A percentile compares a stretch with the other conserved stretches of the same genome.
phyloP scores from a whole-genome alignment of 2,113 vertebrate genomes.

The Rhynchopsitta pachyrhyncha region DNA sequence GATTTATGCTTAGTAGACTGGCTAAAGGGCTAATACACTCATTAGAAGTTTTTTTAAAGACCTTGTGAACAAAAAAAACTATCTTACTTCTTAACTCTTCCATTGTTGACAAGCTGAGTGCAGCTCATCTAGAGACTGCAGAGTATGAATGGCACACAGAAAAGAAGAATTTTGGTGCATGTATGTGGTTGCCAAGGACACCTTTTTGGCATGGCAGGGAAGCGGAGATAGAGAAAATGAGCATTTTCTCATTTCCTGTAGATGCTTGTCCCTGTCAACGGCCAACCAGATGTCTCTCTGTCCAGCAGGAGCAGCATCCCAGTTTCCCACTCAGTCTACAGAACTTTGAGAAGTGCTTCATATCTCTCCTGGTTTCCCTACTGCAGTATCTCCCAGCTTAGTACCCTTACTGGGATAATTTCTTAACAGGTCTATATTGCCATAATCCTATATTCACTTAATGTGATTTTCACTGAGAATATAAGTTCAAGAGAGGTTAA shows the following conservation, averaged over 20 bases:
- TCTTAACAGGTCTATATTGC: not conserved
- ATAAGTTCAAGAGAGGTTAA: slow-evolving; percentile 66
- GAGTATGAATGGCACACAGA: not conserved
- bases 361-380: not conserved
- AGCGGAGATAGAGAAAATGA: not conserved
- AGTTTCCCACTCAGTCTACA: not conserved
- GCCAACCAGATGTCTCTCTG: not conserved
- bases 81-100: not conserved
- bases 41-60: not conserved
- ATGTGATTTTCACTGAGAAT: slow-evolving; percentile 48
- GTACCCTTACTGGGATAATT: not conserved
- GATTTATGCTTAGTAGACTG: not conserved
- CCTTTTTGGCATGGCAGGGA: not conserved
- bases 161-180: not conserved
- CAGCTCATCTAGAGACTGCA: not conserved
- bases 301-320: not conserved
- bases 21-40: fast-evolving
- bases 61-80: not conserved
- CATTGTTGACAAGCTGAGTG: not conserved
- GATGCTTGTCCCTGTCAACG: not conserved
- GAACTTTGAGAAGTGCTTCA: not conserved
- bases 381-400: not conserved
- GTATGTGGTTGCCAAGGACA: not conserved
- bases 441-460: slow-evolving; percentile 28
- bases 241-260: not conserved